Conservation (phyloP, 2,888 invertebrate species). For the Acleris laterana region DNA sequence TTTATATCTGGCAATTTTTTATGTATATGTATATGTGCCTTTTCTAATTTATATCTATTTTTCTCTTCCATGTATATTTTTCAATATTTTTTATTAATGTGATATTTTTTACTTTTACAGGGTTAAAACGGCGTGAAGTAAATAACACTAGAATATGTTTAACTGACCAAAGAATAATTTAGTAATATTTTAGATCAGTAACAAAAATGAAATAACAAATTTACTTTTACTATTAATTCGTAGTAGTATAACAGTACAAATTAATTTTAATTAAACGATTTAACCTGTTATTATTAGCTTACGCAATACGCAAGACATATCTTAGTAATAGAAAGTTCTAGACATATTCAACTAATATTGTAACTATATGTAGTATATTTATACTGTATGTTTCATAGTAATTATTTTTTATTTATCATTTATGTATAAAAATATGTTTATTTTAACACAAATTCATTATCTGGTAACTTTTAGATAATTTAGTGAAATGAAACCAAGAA, state of each 20-base stretch:
- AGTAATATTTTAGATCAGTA: slow-evolving; percentile 15
- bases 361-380: too few relatives aligned
- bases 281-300: too few relatives aligned
- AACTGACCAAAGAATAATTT: slow-evolving; percentile 32
- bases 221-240: not conserved
- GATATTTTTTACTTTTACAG: slow-evolving; percentile 56
- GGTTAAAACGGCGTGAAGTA: slow-evolving; percentile 49
- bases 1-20: not conserved
- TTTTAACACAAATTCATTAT: not conserved
- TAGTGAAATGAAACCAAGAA: slow-evolving; percentile 21
- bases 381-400: too few relatives aligned
- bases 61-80: not conserved
- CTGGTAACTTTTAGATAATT: not conserved
- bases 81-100: slow-evolving; percentile 16
- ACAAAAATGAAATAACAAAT: not conserved
- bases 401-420: not conserved
- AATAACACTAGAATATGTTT: slow-evolving; percentile 5
- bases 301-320: too few relatives aligned
- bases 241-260: slow-evolving; percentile 25
- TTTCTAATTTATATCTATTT: not conserved
- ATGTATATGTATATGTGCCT: not conserved
- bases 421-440: not conserved
- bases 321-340: too few relatives aligned
- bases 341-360: too few relatives aligned
- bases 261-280: too few relatives aligned